Percentiles rank a stretch among this genome's conserved stretches.
These are phyloP conservation scores for Promerops cafer DNA, from an alignment of 2,113 vertebrate species.

Conservation along the genomic window DNA sequence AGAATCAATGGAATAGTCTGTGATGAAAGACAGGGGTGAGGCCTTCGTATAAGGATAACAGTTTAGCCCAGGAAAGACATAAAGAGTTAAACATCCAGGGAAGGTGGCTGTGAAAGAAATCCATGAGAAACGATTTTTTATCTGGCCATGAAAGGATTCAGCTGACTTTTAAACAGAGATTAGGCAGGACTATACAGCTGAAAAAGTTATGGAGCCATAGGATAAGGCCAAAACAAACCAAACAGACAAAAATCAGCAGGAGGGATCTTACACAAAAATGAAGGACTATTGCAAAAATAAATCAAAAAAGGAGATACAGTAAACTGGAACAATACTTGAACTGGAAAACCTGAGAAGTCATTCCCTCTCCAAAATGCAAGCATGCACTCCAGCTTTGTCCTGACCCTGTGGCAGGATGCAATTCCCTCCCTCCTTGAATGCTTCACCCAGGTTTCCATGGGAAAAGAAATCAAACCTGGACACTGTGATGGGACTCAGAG, in stretches of 20 bases:
- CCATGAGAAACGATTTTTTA: not conserved
- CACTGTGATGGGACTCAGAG: not conserved
- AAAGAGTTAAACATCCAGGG: not conserved
- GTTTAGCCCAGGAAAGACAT: not conserved
- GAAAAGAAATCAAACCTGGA: not conserved
- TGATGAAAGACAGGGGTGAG: not conserved
- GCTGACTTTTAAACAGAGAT: not conserved
- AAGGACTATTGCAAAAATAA: not conserved
- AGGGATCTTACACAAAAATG: not conserved
- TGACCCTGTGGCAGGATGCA: not conserved
- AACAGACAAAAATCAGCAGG: not conserved
- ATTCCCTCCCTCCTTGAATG: not conserved
- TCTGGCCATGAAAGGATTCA: not conserved
- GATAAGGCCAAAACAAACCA: not conserved
- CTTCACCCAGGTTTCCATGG: not conserved
- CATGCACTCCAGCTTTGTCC: not conserved
- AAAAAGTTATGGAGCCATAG: not conserved
- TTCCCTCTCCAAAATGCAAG: not conserved
- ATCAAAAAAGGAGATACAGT: not conserved
- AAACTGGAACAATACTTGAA: not conserved
- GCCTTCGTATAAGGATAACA: fast-evolving
- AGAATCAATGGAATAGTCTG: not conserved
- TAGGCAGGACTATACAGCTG: not conserved
- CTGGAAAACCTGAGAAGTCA: not conserved
- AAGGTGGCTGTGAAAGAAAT: not conserved